Evolutionary conservation across 2,797 vertebrate genomes (phyloP), one percentile per base, ranked within the genome.

Genomic region (Uromys caudimaculatus): DNA sequence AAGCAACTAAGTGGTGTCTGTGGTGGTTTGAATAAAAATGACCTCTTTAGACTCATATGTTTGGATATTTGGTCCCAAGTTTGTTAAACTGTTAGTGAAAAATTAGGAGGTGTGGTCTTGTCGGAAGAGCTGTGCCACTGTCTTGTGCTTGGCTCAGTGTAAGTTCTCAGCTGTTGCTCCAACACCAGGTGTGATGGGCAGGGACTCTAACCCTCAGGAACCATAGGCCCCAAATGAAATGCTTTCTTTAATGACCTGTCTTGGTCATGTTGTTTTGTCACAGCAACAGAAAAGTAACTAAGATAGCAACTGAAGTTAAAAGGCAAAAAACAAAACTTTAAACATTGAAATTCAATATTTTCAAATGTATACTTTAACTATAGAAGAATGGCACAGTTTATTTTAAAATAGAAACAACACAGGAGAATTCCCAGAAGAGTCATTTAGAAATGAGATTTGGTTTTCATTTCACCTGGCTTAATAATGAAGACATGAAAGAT

Each of bases 361-460:
- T 73, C 67, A 90, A 73, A 79, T 93, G n/a, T 1, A 8, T 87
- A 79, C 95, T 77, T 97, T 91, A 97, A 98, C 95, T 87, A 91
- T 64, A 95, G 86, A 82, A 84, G 60, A 95, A 96, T 77, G 50
- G 23, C 35, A 29, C 7, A 73, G 32, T 69, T 95, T 69, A 89
- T 85, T 95, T 96, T 96, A 91, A 97, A 96, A 96, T 13, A 95
- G 89, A 95, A 97, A 95, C 58, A 93, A 84, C 73, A 71, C 23
- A 84, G 92, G 47, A 2, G 58, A 95, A 96, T 84, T 94, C 96
- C 85, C 81, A 92, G 56, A 81, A 92, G 95, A 35, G 64, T 96
- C 76, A 84, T 94, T 96, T 75, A 71, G 90, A 52, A 91, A 54
- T 38, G 85, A 94, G 90, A 50, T 85, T 76, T 85, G 76, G 91